Base-by-base conservation (phyloP, 2,113 vertebrate species). In the Henicopernis longicauda region DNA sequence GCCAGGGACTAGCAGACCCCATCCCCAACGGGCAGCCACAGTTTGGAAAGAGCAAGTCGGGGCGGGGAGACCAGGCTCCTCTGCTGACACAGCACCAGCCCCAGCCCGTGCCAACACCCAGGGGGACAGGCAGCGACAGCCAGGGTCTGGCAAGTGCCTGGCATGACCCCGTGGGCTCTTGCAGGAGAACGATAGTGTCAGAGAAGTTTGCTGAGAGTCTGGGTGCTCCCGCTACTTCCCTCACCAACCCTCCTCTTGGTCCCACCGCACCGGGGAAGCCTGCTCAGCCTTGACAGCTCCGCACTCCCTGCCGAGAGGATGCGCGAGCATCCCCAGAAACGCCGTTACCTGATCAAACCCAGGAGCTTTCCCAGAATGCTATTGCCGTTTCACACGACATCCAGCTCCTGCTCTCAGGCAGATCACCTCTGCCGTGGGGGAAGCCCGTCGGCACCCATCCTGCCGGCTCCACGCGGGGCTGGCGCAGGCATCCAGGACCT, bases 361-460 rank as follows among this genome's bases (percentile, higher is more conserved):
- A 16, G 27, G 63, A 50, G 26, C 49, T 40, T 22, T 20, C n/a
- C 42, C 21, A 15, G 31, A 58, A 21, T 3, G 1, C 54, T 19
- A 2, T 4, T 27, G 44, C 86, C 27, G 36, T 36, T 73, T 74
- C 36, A 25, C 21, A 11, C 5, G 4, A 32, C 13, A 32, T 29
- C 13, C 67, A 81, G 20, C 36, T 26, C n/a, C 32, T 11, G 67
- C 58, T 65, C 20, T 16, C 9, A 6, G 23, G 40, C 57, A 40
- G 58, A 40, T 40, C 10, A 13, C 12, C 36, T 36, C 57, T 54
- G n/a, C n/a, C 32, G 5, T 0, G 3, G 14, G 40, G 16, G 34
- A 23, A 59, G 36, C 34, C 27, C 8, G 0, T 8, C 3, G 0
- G 31, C 11, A 3, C 31, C 21, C 13, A 0, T 36, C 31, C 9